These are phyloP conservation scores for Rotaria macrura DNA, from an alignment of 2,888 invertebrate species.

Conservation along the genomic window DNA sequence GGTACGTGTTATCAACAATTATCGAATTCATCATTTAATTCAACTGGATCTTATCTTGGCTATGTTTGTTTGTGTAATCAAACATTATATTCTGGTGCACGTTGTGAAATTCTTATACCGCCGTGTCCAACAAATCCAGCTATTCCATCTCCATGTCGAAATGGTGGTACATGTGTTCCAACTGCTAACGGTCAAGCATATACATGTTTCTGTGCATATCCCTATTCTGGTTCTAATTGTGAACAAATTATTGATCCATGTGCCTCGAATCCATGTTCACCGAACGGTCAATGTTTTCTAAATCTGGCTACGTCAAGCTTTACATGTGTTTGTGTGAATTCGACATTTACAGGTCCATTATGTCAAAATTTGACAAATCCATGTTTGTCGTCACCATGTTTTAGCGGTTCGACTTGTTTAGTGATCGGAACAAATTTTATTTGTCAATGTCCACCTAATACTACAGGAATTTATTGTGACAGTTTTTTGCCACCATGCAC, in stretches of 20 bases:
- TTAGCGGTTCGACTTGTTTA: conserved; percentile 22
- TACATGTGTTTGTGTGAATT: conserved; percentile 23
- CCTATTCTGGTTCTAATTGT: conserved; percentile 25
- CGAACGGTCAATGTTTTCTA: conserved; percentile 21
- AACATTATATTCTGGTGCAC: background rate
- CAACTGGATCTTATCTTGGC: background rate
- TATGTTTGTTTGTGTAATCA: conserved; percentile 22
- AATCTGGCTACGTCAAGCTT: background rate
- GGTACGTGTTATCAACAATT: background rate
- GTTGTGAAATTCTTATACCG: background rate
- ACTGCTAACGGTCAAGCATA: background rate
- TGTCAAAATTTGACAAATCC: conserved; percentile 23
- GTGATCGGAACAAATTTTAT: background rate
- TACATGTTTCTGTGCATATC: conserved; percentile 17
- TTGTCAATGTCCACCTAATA: conserved; percentile 24
- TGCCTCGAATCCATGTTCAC: conserved; percentile 17
- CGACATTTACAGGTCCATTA: conserved; percentile 16
- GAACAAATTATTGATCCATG: conserved; percentile 23
- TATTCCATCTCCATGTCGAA: conserved; percentile 24
- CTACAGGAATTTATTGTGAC: conserved; percentile 8
- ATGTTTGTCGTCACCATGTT: conserved; percentile 25
- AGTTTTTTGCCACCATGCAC: background rate
- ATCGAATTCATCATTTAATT: background rate
- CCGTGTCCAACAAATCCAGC: conserved; percentile 4
- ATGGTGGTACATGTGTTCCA: conserved; percentile 28